These are phyloP conservation scores for Pantherophis alleghaniensis DNA, from an alignment of 2,797 vertebrate species.

Conservation along the genomic window DNA sequence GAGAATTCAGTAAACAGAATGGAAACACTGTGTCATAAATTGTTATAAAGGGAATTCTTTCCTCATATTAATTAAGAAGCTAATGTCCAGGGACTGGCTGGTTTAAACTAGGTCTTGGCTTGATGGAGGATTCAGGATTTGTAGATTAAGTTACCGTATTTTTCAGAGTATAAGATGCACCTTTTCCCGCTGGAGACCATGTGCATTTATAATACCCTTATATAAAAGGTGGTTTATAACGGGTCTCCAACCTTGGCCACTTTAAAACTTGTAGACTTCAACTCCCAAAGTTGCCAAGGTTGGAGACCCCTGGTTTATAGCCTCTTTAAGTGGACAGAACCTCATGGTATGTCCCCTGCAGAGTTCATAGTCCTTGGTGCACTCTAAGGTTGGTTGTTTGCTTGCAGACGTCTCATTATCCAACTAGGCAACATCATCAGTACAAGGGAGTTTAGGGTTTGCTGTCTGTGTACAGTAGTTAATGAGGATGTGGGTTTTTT, in stretches of 20 bases:
- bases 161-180: no score
- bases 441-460: neutral
- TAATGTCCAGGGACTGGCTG: neutral
- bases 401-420: neutral
- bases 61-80: neutral
- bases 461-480: neutral
- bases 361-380: neutral
- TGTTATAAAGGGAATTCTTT: neutral
- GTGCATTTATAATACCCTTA: neutral
- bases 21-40: neutral
- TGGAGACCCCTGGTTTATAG: neutral
- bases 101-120: neutral
- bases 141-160: neutral
- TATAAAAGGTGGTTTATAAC: neutral
- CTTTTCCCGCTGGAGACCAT: no score
- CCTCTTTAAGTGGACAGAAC: neutral
- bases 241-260: no score
- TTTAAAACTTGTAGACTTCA: no score
- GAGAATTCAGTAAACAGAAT: neutral
- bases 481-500: neutral
- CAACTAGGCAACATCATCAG: neutral
- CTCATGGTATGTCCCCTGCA: neutral
- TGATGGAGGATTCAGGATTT: neutral
- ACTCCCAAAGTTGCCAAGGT: no score
- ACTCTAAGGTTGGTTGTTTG: neutral